Conservation (phyloP, 2,888 invertebrate genomes). For the Pachycephus smyrnensis region DNA sequence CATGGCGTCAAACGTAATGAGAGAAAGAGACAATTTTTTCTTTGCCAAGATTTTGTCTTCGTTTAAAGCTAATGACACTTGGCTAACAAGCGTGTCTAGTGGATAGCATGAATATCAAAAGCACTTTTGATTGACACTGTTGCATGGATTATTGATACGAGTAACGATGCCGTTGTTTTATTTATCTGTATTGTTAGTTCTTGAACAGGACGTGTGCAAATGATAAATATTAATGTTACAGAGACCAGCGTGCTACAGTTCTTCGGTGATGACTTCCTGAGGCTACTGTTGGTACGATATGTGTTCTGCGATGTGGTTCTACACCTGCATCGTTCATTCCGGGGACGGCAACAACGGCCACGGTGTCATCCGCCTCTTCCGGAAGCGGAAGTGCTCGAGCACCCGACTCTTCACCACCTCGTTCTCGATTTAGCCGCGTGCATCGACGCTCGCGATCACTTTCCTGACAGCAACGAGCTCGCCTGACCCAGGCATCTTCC, state of each 20-base stretch:
- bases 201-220: background rate
- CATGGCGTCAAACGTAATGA: background rate
- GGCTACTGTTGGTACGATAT: conserved; percentile 88
- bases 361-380: conserved; percentile 88
- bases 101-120: background rate
- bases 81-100: background rate
- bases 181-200: background rate
- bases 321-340: conserved; percentile 86
- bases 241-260: conserved; percentile 77
- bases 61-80: background rate
- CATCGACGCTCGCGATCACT: conserved; percentile 84
- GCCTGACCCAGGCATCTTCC: conserved; percentile 74
- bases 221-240: conserved; percentile 31
- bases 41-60: background rate
- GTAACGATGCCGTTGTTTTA: background rate
- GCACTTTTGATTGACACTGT: background rate
- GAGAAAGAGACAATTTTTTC: conserved; percentile 13
- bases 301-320: conserved; percentile 94
- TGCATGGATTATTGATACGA: background rate
- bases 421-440: conserved; percentile 86
- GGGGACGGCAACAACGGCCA: conserved; percentile 88
- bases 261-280: conserved; percentile 94
- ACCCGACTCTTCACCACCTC: conserved; percentile 82
- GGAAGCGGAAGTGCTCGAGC: conserved; percentile 87
- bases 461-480: conserved; percentile 74